These are phyloP conservation scores for Agrotis clavis DNA, from an alignment of 2,888 invertebrate genomes.

Conservation along the genomic window DNA sequence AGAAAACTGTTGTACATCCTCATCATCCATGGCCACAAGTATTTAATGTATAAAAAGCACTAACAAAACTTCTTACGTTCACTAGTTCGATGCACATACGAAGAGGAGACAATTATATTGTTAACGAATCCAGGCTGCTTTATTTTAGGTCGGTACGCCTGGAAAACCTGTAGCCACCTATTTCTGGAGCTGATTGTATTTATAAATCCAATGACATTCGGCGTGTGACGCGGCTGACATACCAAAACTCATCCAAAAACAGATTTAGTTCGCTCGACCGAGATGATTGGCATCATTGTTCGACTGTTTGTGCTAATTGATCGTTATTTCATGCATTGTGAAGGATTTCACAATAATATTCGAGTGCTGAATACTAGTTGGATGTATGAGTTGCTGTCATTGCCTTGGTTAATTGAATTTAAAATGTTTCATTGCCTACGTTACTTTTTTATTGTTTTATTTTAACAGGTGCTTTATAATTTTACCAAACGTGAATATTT, in stretches of 20 bases:
- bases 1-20: constrained; percentile 94
- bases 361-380: constrained; percentile 21
- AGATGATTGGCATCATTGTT: constrained; percentile 89
- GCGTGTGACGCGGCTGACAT: constrained; percentile 89
- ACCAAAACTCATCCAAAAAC: constrained; percentile 91
- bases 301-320: constrained; percentile 81
- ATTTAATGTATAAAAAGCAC: constrained; percentile 76
- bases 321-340: constrained; percentile 67
- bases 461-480: neutral
- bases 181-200: constrained; percentile 92
- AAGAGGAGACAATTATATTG: constrained; percentile 89
- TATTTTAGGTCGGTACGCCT: constrained; percentile 91
- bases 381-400: constrained; percentile 34
- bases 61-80: constrained; percentile 79
- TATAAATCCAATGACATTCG: constrained; percentile 91
- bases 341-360: constrained; percentile 53
- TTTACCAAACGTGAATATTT: constrained; percentile 4
- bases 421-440: neutral
- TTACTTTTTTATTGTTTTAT: constrained; percentile 5
- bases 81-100: constrained; percentile 80
- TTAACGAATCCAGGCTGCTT: constrained; percentile 91
- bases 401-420: neutral
- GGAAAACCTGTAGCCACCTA: constrained; percentile 92
- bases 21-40: constrained; percentile 88
- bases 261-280: constrained; percentile 87